Evolutionary conservation across 2,113 vertebrate species (phyloP).

Genomic region (Trogon surrucura): DNA sequence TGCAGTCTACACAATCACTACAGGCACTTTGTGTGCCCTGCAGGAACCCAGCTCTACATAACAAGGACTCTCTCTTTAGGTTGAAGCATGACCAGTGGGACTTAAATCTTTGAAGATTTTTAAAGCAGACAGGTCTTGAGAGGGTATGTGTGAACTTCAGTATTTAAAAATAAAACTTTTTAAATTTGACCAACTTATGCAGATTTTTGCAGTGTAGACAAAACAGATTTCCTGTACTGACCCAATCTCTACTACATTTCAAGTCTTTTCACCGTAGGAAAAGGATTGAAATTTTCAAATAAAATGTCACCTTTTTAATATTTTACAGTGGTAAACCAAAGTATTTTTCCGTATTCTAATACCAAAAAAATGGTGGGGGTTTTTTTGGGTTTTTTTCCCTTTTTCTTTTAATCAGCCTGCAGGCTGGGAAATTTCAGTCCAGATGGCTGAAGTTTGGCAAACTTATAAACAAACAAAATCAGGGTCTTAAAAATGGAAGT

Average conservation of each 20-base stretch:
- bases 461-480: constrained; percentile 28
- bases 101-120: not conserved
- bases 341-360: not conserved
- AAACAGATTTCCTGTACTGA: fast-evolving
- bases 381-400: not conserved
- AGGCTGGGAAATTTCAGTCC: constrained; percentile 20
- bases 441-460: constrained; percentile 57
- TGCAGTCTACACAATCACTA: not conserved
- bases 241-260: not conserved
- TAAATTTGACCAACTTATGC: not conserved
- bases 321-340: not conserved
- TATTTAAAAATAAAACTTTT: not conserved
- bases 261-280: not conserved
- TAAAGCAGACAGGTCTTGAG: not conserved
- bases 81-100: not conserved
- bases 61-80: not conserved
- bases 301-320: fast-evolving
- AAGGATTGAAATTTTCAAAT: not conserved
- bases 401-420: not conserved
- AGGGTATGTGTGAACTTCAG: not conserved
- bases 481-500: constrained; percentile 36
- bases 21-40: not conserved
- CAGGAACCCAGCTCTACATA: not conserved
- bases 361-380: not conserved
- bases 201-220: not conserved